These are phyloP conservation scores for Corythornis cristatus DNA, from an alignment of 2,113 vertebrate genomes.

Conservation along the genomic window DNA sequence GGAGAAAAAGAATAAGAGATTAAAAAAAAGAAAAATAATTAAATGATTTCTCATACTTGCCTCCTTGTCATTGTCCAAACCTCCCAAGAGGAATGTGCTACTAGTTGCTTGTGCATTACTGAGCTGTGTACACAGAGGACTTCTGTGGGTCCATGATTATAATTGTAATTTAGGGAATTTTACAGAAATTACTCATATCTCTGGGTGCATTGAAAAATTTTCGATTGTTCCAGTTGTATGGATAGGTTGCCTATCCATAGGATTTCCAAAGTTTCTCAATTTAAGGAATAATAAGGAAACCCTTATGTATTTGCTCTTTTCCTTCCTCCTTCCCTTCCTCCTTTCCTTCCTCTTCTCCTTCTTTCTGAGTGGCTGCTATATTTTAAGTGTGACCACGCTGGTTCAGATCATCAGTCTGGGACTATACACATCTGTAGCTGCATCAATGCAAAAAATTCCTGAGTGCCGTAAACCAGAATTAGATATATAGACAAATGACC, in stretches of 20 bases:
- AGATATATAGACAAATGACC: background rate
- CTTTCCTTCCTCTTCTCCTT: too few relatives aligned
- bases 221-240: accelerated
- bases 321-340: accelerated
- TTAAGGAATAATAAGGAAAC: background rate
- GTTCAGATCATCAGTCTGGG: background rate
- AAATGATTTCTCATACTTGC: background rate
- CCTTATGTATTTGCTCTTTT: too few relatives aligned
- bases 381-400: background rate
- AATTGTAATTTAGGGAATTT: background rate
- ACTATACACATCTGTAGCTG: accelerated
- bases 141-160: background rate
- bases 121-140: background rate
- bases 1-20: background rate
- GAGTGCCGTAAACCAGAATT: background rate
- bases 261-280: background rate
- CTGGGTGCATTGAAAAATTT: background rate
- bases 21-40: background rate
- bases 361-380: background rate
- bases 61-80: background rate
- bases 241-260: background rate
- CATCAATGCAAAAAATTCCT: background rate
- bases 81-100: accelerated
- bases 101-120: background rate
- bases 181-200: background rate